A percentile compares a stretch with the other conserved stretches of the same genome.
phyloP scores from a whole-genome alignment of 2,113 vertebrate species.

The Ascaphus truei region DNA sequence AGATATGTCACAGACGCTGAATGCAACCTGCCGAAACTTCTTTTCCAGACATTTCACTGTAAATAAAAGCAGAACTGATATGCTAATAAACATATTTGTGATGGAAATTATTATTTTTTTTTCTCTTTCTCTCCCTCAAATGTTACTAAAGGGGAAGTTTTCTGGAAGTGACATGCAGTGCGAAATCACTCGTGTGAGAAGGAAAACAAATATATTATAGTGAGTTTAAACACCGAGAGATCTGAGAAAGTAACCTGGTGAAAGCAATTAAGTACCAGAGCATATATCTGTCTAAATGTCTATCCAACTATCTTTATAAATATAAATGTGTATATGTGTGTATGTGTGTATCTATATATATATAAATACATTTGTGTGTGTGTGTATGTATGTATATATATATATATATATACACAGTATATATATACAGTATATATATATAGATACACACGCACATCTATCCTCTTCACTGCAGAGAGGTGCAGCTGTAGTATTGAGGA shows the following conservation, averaged over 20 bases:
- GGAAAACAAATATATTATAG: not conserved
- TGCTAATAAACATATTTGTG: slow-evolving; percentile 32
- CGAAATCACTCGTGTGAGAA: not conserved
- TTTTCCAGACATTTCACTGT: slow-evolving; percentile 12
- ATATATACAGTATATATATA: too few relatives aligned
- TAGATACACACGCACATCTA: too few relatives aligned
- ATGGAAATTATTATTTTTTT: slow-evolving; percentile 19
- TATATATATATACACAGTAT: too few relatives aligned
- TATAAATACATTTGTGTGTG: too few relatives aligned
- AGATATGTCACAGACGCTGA: slow-evolving; percentile 5
- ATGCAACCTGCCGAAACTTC: slow-evolving; percentile 14
- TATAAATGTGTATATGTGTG: too few relatives aligned
- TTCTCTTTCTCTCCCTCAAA: not conserved
- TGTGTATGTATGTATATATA: too few relatives aligned
- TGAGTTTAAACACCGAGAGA: not conserved
- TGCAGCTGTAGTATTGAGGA: too few relatives aligned
- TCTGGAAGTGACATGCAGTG: not conserved
- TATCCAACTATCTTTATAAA: too few relatives aligned
- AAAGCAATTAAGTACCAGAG: not conserved
- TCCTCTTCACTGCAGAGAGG: too few relatives aligned
- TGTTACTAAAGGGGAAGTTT: not conserved
- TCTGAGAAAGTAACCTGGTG: not conserved
- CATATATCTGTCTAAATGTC: too few relatives aligned
- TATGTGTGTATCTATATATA: too few relatives aligned
- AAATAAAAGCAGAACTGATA: slow-evolving; percentile 23